phyloP scores from a whole-genome alignment of 2,888 invertebrate genomes.

The Tridacna gigas region DNA sequence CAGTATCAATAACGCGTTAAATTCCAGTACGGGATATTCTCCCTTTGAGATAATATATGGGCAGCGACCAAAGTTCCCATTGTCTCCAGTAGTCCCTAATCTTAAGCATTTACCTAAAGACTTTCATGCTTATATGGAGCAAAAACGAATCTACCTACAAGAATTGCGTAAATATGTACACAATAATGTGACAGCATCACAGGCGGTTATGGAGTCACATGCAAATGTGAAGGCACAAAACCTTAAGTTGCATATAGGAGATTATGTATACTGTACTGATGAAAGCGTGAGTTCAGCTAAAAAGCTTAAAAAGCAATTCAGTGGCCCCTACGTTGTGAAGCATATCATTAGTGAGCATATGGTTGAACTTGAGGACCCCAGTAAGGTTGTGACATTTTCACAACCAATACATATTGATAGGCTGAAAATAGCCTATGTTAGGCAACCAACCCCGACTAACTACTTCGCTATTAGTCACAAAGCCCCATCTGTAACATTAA shows the following conservation, averaged over 20 bases:
- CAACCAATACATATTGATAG: conserved; percentile 55
- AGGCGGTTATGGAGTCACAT: conserved; percentile 24
- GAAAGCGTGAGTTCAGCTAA: conserved; percentile 46
- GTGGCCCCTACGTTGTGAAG: conserved; percentile 56
- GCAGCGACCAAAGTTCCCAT: conserved; percentile 50
- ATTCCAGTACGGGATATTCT: conserved; percentile 48
- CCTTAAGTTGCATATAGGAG: conserved; percentile 36
- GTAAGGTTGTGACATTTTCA: conserved; percentile 18
- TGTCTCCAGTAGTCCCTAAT: neutral
- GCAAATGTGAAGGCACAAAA: conserved; percentile 28
- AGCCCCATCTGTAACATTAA: neutral
- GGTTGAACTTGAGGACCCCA: conserved; percentile 39
- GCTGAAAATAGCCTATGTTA: conserved; percentile 59
- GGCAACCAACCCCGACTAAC: conserved; percentile 43
- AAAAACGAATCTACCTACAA: neutral
- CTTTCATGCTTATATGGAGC: conserved; percentile 1
- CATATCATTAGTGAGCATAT: conserved; percentile 47
- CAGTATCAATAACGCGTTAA: conserved; percentile 55
- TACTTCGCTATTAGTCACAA: conserved; percentile 33
- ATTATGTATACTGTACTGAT: conserved; percentile 57
- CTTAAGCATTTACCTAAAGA: conserved; percentile 13
- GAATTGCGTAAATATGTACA: conserved; percentile 17
- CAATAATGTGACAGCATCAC: conserved; percentile 19
- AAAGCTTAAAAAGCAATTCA: conserved; percentile 54
- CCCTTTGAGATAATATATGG: conserved; percentile 58